Conservation (phyloP, 2,113 vertebrate species). For the Bettongia penicillata region DNA sequence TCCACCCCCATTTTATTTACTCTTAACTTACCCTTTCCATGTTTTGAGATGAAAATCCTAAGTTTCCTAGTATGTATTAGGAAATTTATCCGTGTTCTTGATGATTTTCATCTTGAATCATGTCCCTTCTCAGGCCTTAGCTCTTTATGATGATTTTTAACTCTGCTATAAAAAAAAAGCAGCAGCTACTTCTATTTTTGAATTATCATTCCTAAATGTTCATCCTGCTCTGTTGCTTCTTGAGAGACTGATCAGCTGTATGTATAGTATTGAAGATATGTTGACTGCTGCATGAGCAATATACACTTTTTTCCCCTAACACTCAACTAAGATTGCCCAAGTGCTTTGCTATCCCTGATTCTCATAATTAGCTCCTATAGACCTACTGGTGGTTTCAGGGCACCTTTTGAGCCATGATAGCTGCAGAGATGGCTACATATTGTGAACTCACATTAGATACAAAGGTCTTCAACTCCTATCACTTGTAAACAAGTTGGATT, state of each 20-base stretch:
- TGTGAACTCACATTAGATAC: neutral
- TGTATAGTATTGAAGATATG: neutral
- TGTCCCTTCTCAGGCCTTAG: neutral
- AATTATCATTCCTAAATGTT: neutral
- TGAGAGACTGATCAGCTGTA: neutral
- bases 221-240: neutral
- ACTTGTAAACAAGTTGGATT: slow-evolving; percentile 27
- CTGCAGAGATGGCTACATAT: neutral
- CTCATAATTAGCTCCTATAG: neutral
- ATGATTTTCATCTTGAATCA: neutral
- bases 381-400: neutral
- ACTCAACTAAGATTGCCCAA: too few species aligned
- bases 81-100: neutral
- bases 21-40: neutral
- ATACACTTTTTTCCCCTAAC: accelerated
- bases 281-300: accelerated
- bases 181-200: neutral
- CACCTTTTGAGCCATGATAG: neutral
- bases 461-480: slow-evolving; percentile 2
- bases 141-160: neutral
- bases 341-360: neutral
- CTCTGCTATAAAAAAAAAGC: neutral
- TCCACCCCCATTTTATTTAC: neutral
- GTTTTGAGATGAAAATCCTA: neutral
- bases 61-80: neutral